Evolutionary conservation across 2,797 vertebrate genomes (phyloP).

Genomic region (Pantherophis vulpinus): DNA sequence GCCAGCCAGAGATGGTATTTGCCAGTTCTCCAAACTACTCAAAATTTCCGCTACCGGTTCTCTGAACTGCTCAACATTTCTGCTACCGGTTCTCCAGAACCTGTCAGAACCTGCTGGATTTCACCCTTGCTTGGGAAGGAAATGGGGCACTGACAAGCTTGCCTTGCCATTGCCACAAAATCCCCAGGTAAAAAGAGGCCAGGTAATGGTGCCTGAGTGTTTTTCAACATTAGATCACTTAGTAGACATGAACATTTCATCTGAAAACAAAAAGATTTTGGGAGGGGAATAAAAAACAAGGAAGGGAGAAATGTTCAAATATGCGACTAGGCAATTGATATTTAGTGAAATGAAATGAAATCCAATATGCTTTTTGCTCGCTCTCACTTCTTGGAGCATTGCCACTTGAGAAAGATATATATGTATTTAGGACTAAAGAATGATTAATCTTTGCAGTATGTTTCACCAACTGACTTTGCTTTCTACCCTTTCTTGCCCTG

Average conservation of each 20-base stretch:
- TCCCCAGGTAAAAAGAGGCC: background rate
- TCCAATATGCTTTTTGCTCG: background rate
- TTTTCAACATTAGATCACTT: background rate
- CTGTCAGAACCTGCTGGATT: no score
- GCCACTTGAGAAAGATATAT: background rate
- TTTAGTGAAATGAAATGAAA: background rate
- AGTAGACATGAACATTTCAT: accelerated
- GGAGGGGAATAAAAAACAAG: background rate
- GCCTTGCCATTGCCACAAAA: background rate
- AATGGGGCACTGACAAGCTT: background rate
- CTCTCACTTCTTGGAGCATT: background rate
- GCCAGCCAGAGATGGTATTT: no score
- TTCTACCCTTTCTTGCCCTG: background rate
- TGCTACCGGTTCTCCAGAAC: no score
- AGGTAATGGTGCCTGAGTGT: accelerated
- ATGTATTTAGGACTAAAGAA: background rate
- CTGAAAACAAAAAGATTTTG: background rate
- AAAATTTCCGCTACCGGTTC: no score
- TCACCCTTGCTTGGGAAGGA: background rate
- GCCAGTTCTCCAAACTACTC: no score
- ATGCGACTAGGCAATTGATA: background rate
- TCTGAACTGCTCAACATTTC: no score
- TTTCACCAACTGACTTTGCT: background rate
- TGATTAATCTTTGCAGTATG: background rate
- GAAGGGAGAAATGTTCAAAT: background rate